Evolutionary conservation across 2,888 invertebrate species (phyloP).

Genomic region (Cryptophagus acutangulus): DNA sequence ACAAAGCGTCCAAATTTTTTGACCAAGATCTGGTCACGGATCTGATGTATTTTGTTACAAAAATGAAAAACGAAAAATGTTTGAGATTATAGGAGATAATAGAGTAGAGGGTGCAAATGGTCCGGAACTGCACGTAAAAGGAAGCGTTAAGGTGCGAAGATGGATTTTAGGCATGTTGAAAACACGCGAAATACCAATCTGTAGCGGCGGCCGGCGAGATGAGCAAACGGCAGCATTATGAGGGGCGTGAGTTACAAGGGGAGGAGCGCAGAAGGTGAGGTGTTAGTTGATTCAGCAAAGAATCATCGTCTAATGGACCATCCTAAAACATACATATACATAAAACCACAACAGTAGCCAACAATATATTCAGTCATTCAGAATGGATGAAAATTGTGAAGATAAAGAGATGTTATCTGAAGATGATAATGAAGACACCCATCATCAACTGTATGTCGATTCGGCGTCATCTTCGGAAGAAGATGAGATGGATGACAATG

Average conservation of each 20-base stretch:
- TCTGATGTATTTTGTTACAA: too few species aligned
- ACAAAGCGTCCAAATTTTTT: too few species aligned
- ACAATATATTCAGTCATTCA: constrained; percentile 2
- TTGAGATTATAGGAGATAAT: too few species aligned
- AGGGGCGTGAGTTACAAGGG: constrained; percentile 19
- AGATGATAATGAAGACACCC: constrained; percentile 24
- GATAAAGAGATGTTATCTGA: constrained; percentile 20
- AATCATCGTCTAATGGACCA: constrained; percentile 39
- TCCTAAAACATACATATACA: constrained; percentile 26
- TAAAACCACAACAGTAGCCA: constrained; percentile 24
- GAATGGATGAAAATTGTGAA: constrained; percentile 13
- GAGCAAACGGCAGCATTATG: constrained; percentile 16
- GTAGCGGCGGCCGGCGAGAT: constrained; percentile 39
- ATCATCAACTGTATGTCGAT: constrained; percentile 22
- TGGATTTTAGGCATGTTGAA: constrained; percentile 43
- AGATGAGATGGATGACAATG: constrained; percentile 38
- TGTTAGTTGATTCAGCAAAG: constrained; percentile 43
- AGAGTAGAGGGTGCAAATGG: constrained; percentile 27
- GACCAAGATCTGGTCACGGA: too few species aligned
- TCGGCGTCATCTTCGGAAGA: constrained; percentile 30
- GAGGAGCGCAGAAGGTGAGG: constrained; percentile 29
- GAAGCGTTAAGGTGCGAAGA: constrained; percentile 45
- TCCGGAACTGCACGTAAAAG: constrained; percentile 33
- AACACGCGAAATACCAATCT: constrained; percentile 49
- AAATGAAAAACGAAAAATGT: too few species aligned